phyloP scores from a whole-genome alignment of 1,140 invertebrate species.

The Adoxophyes honmai region DNA sequence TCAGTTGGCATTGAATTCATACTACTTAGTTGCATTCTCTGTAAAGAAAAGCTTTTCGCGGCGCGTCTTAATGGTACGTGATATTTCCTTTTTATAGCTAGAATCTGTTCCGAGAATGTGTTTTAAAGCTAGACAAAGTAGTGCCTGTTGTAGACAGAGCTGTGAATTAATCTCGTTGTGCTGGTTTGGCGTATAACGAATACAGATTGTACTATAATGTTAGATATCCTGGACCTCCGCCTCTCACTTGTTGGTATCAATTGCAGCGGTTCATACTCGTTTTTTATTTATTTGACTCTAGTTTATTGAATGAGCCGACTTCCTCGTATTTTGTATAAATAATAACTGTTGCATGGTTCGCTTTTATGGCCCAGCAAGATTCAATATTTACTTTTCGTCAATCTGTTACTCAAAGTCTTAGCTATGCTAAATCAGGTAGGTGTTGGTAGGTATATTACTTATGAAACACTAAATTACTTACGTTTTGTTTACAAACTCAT shows the following conservation, averaged over 20 bases:
- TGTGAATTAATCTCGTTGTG: neutral
- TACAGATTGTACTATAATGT: neutral
- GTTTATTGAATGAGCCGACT: neutral
- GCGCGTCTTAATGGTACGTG: neutral
- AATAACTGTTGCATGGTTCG: too few relatives aligned
- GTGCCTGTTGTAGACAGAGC: neutral
- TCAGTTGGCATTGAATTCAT: conserved; percentile 20
- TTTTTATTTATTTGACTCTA: neutral
- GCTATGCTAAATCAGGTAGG: too few relatives aligned
- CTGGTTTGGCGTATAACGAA: neutral
- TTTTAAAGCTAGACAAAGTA: conserved; percentile 6
- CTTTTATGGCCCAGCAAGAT: too few relatives aligned
- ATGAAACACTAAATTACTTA: too few relatives aligned
- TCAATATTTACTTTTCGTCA: too few relatives aligned
- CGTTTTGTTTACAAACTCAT: too few relatives aligned
- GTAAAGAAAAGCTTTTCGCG: neutral
- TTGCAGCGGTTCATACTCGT: neutral
- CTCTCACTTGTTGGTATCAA: neutral
- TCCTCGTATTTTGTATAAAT: too few relatives aligned
- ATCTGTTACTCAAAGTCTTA: too few relatives aligned
- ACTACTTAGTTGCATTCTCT: neutral
- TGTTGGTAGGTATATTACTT: too few relatives aligned
- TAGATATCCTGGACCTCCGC: neutral
- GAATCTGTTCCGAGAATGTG: neutral
- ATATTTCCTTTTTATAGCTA: conserved; percentile 8